Evolutionary conservation across 2,113 vertebrate genomes (phyloP), one percentile per base, ranked within the genome.

Genomic region (Anoplopoma fimbria): DNA sequence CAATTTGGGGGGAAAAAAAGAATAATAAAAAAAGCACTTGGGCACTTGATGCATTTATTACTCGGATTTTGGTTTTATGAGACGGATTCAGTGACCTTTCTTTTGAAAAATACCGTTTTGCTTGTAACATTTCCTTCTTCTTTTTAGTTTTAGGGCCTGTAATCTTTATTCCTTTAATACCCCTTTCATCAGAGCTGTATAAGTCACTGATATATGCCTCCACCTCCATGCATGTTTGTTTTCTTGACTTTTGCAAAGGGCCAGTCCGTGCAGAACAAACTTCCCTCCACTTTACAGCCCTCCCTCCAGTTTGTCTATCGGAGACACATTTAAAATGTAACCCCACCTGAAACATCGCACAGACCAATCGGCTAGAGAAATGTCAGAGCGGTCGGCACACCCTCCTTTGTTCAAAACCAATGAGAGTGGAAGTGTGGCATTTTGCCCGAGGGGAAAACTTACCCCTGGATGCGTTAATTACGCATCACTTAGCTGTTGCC

Each of bases 261-360:
- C 45, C 70, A 64, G 47, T 49, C 38, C 67, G 36, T 75, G 67
- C 77, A 90, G 74, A 88, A 85, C 90, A 90, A 94, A 91, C 91
- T 94, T 94, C 94, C 93, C 94, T 95, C 94, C 91, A 92, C 91
- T 94, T 92, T 91, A 86, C 85, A 91, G 85, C 85, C 88, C 91
- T 93, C 86, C 85, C 89, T 93, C 90, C 87, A 90, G 80, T 91
- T 92, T 91, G 81, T 91, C 85, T 45, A 61, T 65, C 81, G 77
- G 67, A 86, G 76, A 86, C 82, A 88, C 88, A 87, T 93, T 95
- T 93, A 85, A 95, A 94, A 92, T 84, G 82, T 93, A 88, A 92
- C 92, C 91, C 93, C 94, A 92, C 95, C 94, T 92, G 90, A 90
- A 87, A 81, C 49, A 75, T 40, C 13, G 17, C 68, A 12, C 34